phyloP scores from a whole-genome alignment of 2,797 vertebrate species.

The Melanotaenia maccullochi region DNA sequence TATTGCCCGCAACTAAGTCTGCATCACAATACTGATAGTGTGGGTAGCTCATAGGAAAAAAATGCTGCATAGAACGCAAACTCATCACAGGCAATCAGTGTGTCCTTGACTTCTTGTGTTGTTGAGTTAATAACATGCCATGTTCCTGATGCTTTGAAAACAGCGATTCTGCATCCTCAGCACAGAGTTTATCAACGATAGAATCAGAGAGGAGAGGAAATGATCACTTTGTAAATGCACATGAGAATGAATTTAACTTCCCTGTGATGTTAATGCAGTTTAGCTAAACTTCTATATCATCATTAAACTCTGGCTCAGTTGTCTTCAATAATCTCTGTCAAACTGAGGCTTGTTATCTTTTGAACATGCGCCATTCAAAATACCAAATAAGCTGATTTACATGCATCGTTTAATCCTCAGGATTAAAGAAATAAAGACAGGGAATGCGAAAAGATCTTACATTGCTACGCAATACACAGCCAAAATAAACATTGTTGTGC shows the following conservation, averaged over 20 bases:
- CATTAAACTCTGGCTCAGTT: slow-evolving; percentile 1
- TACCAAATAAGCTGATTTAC: slow-evolving; percentile 20
- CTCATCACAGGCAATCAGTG: slow-evolving; percentile 15
- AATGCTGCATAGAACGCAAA: slow-evolving; percentile 25
- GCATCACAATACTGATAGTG: slow-evolving; percentile 63
- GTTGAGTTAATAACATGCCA: not conserved
- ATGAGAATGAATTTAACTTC: slow-evolving; percentile 12
- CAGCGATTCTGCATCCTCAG: not conserved
- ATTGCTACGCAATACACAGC: not conserved
- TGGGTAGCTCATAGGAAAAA: slow-evolving; percentile 31
- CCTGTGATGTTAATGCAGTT: slow-evolving; percentile 33
- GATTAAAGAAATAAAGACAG: slow-evolving; percentile 1
- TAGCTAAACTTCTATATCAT: slow-evolving; percentile 5
- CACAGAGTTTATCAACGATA: not conserved
- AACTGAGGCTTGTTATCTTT: slow-evolving; percentile 17
- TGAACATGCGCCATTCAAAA: slow-evolving; percentile 1
- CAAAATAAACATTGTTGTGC: not conserved
- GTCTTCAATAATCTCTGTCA: not conserved
- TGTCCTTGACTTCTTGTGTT: slow-evolving; percentile 12
- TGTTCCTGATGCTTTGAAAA: slow-evolving; percentile 2
- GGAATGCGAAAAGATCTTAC: not conserved
- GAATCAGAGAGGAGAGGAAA: slow-evolving; percentile 1
- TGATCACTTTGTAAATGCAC: slow-evolving; percentile 10
- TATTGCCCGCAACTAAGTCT: slow-evolving; percentile 53
- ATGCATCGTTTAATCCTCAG: slow-evolving; percentile 21